Evolutionary conservation across 2,113 vertebrate genomes (phyloP).

Genomic region (Beaufortia kweichowensis): DNA sequence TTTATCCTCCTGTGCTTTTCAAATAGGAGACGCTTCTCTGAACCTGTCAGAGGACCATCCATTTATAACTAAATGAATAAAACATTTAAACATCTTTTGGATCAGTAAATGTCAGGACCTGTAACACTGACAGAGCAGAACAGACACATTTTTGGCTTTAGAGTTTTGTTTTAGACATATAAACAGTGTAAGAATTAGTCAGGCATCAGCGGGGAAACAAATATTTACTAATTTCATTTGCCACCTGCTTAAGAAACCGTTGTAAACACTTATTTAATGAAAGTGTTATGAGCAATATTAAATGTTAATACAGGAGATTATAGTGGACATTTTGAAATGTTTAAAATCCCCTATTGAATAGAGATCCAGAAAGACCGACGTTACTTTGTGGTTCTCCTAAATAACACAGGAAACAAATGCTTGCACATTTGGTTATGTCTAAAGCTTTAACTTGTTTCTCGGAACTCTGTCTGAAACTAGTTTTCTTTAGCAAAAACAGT

Average conservation of each 20-base stretch:
- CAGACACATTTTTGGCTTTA: conserved; percentile 30
- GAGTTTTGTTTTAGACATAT: conserved; percentile 43
- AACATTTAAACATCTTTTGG: conserved; percentile 68
- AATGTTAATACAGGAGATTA: neutral
- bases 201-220: neutral
- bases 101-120: conserved; percentile 52
- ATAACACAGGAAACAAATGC: no score
- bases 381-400: no score
- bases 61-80: conserved; percentile 75
- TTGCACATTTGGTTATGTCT: no score
- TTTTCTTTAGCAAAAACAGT: no score
- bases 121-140: conserved; percentile 52
- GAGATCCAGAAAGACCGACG: no score
- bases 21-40: conserved; percentile 63
- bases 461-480: no score
- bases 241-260: no score
- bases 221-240: neutral
- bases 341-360: no score
- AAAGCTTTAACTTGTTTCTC: no score
- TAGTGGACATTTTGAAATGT: neutral
- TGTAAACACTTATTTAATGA: no score
- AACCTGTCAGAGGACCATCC: conserved; percentile 70
- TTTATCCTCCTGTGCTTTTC: conserved; percentile 50
- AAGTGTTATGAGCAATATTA: neutral
- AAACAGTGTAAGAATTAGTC: neutral